Evolutionary conservation across 2,888 invertebrate genomes (phyloP).

Genomic region (Caenorhabditis drosophilae): DNA sequence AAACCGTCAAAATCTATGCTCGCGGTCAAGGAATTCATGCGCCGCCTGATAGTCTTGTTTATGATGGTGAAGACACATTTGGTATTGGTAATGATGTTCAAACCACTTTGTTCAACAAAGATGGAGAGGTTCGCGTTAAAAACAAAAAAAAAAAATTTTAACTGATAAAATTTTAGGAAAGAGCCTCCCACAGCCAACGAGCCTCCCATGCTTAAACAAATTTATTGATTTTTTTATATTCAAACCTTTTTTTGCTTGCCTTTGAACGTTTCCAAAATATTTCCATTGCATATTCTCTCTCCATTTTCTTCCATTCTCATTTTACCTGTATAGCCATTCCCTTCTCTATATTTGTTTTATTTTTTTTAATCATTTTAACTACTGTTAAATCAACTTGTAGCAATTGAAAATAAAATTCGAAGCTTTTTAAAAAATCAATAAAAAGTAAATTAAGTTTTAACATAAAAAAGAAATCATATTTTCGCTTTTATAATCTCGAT

Average conservation of each 20-base stretch:
- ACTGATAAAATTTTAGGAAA: constrained; percentile 57
- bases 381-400: too few species aligned
- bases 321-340: background rate
- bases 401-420: too few species aligned
- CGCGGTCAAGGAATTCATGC: constrained; percentile 64
- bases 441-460: too few species aligned
- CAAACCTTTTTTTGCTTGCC: background rate
- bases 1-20: constrained; percentile 67
- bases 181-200: constrained; percentile 66
- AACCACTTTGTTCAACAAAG: constrained; percentile 68
- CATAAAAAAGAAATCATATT: too few species aligned
- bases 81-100: constrained; percentile 68
- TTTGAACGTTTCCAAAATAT: background rate
- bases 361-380: too few species aligned
- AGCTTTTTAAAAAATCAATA: too few species aligned
- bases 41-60: constrained; percentile 66
- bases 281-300: too few species aligned
- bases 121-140: constrained; percentile 69
- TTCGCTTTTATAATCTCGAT: too few species aligned
- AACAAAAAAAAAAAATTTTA: too few species aligned
- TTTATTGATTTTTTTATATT: background rate
- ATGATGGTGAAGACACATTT: constrained; percentile 68
- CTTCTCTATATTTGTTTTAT: too few species aligned
- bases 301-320: background rate
- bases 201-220: constrained; percentile 18